Evolutionary conservation across 2,797 vertebrate species (phyloP).

Genomic region (Acrocephalus scirpaceus): DNA sequence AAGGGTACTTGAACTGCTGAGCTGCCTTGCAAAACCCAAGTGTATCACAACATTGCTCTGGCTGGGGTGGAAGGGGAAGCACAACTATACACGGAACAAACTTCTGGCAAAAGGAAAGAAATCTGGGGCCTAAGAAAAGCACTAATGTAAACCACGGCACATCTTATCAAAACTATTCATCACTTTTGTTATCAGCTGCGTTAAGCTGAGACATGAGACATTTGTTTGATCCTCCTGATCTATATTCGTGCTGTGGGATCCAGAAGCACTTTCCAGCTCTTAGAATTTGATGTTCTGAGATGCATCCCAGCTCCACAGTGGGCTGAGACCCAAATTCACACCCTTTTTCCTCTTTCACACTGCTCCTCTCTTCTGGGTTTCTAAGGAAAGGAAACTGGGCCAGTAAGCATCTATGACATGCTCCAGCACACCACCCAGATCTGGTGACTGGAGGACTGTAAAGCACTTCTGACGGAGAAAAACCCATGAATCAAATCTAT

Average conservation of each 20-base stretch:
- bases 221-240: not conserved
- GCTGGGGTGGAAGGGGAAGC: not conserved
- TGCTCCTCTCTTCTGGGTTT: not conserved
- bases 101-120: not conserved
- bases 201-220: not conserved
- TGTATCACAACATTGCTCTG: not conserved
- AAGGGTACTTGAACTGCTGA: not conserved
- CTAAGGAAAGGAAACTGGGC: not conserved
- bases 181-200: not conserved
- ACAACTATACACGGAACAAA: not conserved
- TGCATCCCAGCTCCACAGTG: not conserved
- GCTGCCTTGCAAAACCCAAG: not conserved
- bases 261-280: not conserved
- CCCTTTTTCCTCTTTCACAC: rapidly evolving
- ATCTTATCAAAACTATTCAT: not conserved
- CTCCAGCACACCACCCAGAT: not conserved
- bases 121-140: not conserved
- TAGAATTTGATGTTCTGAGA: not conserved
- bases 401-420: not conserved
- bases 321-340: not conserved
- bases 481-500: not conserved
- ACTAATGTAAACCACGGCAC: not conserved
- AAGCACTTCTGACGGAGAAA: not conserved
- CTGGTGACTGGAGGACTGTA: not conserved
- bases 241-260: rapidly evolving